Percentiles rank a stretch among this genome's conserved stretches.
Evolutionary conservation across 2,113 vertebrate genomes (phyloP).

Genomic region (Corynorhinus townsendii): DNA sequence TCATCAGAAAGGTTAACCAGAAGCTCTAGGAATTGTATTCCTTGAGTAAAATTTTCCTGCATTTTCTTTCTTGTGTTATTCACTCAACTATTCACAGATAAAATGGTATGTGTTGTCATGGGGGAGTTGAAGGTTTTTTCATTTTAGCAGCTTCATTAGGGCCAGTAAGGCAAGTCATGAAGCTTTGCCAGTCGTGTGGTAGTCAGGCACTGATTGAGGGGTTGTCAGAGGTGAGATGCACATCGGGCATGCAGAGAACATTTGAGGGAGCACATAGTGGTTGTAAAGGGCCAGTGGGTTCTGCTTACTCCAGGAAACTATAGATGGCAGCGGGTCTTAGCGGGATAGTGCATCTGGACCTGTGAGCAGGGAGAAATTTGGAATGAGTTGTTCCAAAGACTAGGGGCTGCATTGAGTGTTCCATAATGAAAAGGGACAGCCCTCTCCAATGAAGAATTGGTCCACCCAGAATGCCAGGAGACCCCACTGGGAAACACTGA

Average conservation of each 20-base stretch:
- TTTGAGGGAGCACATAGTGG: not conserved
- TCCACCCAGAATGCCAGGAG: not conserved
- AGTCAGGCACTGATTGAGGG: no score
- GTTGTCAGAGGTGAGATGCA: not conserved
- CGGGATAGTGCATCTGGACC: no score
- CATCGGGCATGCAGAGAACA: not conserved
- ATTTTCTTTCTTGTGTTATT: not conserved
- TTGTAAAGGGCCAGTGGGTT: not conserved
- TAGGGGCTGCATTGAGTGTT: not conserved
- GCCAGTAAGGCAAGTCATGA: no score
- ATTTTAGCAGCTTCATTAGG: not conserved
- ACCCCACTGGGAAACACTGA: not conserved
- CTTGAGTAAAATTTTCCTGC: not conserved
- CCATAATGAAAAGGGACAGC: not conserved
- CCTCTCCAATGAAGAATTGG: not conserved
- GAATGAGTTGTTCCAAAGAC: not conserved
- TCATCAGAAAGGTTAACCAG: not conserved
- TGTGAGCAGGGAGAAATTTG: not conserved
- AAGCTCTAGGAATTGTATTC: not conserved
- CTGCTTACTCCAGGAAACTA: not conserved
- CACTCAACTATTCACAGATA: not conserved
- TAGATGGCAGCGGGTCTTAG: not conserved
- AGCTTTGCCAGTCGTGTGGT: accelerated
- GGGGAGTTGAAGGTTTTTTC: not conserved
- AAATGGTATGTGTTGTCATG: not conserved